phyloP scores from a whole-genome alignment of 2,113 vertebrate species.

The Labrus mixtus region DNA sequence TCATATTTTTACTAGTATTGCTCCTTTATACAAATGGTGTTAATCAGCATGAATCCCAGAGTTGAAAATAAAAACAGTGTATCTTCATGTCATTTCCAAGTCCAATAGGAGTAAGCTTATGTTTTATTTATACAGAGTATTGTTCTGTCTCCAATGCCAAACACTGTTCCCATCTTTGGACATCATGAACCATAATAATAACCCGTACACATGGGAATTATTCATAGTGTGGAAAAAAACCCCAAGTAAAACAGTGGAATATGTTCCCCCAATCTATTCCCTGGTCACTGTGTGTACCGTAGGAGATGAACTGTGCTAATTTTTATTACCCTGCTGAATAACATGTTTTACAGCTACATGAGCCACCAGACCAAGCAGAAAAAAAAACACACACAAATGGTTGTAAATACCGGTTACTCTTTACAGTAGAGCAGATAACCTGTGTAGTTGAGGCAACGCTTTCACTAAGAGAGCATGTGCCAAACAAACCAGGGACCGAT shows the following conservation, averaged over 20 bases:
- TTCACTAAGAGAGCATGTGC: neutral
- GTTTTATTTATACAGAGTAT: slow-evolving; percentile 5
- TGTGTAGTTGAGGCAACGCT: slow-evolving; percentile 29
- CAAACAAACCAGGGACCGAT: slow-evolving; percentile 1
- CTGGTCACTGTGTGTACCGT: slow-evolving; percentile 26
- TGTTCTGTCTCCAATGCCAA: neutral
- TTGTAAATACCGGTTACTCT: slow-evolving; percentile 65
- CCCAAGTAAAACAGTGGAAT: neutral
- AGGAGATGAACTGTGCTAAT: slow-evolving; percentile 49
- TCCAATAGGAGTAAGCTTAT: neutral
- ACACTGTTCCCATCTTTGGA: neutral
- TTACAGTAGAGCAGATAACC: slow-evolving; percentile 23
- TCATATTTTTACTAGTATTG: too few relatives aligned
- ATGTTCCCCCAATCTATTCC: neutral
- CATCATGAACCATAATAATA: neutral
- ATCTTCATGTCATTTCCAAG: neutral
- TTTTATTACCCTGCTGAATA: slow-evolving; percentile 52
- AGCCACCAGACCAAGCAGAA: slow-evolving; percentile 37
- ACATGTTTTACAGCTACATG: slow-evolving; percentile 53
- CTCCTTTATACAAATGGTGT: too few relatives aligned
- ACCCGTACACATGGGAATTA: neutral
- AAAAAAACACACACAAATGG: slow-evolving; percentile 50
- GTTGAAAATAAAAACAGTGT: neutral
- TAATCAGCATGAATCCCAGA: neutral
- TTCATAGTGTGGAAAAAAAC: slow-evolving; percentile 12